Base-by-base conservation (phyloP, 1,140 invertebrate genomes). In the Chironomus striatipennis region DNA sequence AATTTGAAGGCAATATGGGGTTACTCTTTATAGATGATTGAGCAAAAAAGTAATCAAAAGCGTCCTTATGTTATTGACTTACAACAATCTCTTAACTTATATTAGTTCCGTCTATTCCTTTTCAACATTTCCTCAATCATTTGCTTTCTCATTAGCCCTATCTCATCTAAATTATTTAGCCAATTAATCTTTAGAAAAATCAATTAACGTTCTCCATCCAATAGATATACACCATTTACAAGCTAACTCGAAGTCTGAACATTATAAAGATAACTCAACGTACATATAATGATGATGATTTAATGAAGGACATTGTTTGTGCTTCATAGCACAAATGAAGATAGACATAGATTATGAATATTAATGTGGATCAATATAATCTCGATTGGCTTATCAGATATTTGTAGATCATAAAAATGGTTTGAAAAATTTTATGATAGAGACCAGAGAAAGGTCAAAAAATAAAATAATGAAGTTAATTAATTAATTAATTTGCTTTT, bases 401-500 rank as follows among this genome's bases (percentile, higher is more conserved):
- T 34, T 34, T 34, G 24, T 2, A 5, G 24, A 34, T 34, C 2
- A 34, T 2, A 34, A 34, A 34, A 34, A 34, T 34, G 5, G 5
- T 34, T 34, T 34, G 24, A 34, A 34, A 34, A 34, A 34, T 34
- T 34, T 12, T 12, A 57, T 2, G 43, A 47, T 2, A 2, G 24
- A 8, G 12, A 10, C 47, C 12, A 57, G 1, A 57, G 47, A 34
- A 34, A 34, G 24, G 24, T 34, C 24, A 34, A 5, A 34, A 34
- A 34, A 34, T 34, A 34, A 34, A 34, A 34, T 34, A 34, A 34
- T 34, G 24, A 34, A 34, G 24, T 34, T 34, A 34, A 34, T 57
- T 57, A 57, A 57, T 57, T 57, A 57, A 57, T 57, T 57, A 57
- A 57, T 57, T 57, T 57, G 47, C 47, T 34, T 34, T 34, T 34